phyloP scores from a whole-genome alignment of 2,113 vertebrate genomes.

The Ptychochromis oligacanthus region DNA sequence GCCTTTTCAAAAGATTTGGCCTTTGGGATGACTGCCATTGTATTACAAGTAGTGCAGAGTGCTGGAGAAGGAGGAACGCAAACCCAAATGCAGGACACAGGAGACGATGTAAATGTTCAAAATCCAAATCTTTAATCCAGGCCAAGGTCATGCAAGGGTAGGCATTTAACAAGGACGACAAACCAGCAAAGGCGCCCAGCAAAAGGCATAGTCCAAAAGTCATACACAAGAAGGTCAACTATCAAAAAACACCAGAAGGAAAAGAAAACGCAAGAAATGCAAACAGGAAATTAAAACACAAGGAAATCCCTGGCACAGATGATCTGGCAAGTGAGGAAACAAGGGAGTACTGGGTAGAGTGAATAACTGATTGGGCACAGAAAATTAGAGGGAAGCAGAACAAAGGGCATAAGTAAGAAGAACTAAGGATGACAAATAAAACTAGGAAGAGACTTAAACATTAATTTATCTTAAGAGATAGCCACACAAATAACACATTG shows the following conservation, averaged over 20 bases:
- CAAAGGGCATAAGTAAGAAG: background rate
- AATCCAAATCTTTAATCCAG: slow-evolving; percentile 9
- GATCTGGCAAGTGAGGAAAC: background rate
- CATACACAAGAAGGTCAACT: no score
- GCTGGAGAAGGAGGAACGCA: background rate
- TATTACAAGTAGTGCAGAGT: background rate
- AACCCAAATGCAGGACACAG: background rate
- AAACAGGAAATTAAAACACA: background rate
- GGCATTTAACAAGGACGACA: background rate
- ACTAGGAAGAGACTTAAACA: background rate
- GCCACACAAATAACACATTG: background rate
- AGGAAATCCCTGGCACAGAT: background rate
- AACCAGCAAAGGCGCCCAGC: background rate
- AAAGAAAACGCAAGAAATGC: background rate
- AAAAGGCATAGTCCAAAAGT: background rate
- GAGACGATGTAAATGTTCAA: background rate
- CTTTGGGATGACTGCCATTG: background rate
- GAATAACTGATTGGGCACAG: background rate
- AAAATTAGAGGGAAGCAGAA: background rate
- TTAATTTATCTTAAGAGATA: background rate
- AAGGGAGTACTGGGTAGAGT: background rate
- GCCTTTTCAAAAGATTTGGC: background rate
- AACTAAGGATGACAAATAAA: background rate
- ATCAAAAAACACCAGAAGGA: background rate
- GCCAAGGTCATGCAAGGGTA: background rate